Base-by-base conservation (phyloP, 2,113 vertebrate species). In the Caracal caracal region DNA sequence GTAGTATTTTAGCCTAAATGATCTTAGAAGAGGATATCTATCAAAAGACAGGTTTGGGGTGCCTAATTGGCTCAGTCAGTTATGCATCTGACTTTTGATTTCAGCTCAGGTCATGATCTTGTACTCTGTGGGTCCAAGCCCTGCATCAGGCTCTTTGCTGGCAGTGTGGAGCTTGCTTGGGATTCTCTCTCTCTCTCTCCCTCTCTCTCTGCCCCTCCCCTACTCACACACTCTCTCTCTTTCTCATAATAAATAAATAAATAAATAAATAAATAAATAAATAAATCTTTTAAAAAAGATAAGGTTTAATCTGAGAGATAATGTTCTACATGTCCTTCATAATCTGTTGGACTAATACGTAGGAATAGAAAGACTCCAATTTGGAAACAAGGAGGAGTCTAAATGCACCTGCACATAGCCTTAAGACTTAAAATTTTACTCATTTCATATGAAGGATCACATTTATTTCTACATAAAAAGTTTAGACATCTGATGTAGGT, bases 401-500 rank as follows among this genome's bases (percentile, higher is more conserved):
- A 90, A 93, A 76, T 53, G 9, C 4, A 88, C 15, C 20, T 76
- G 24, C 6, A 61, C 59, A 47, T 40, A 84, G 80, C 63, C 22
- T 90, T 80, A 71, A 84, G 28, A 75, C 43, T 80, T 90, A 75
- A 2, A 83, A 68, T 80, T 40, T 96, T 82, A 89, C 9, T 81
- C 49, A 35, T 95, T 88, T 87, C 20, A 66, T 37, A 61, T 66
- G 16, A 92, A 96, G 73, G 66, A 59, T 53, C 47, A 93, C n/a
- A 90, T 84, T 80, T 49, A 61, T 56, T 95, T 96, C 93, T 35
- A 85, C 94, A 92, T 82, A 71, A 94, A 93, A 93, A 68, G 37
- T 93, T 94, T 79, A 87, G 61, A 88, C 6, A 61, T 80, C 10
- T 66, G 68, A 95, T 43, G 24, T 28, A 61, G n/a, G 89, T 33